Evolutionary conservation across 2,888 invertebrate genomes (phyloP), one percentile per base, ranked within the genome.

Genomic region (Eucriotettix oculatus): DNA sequence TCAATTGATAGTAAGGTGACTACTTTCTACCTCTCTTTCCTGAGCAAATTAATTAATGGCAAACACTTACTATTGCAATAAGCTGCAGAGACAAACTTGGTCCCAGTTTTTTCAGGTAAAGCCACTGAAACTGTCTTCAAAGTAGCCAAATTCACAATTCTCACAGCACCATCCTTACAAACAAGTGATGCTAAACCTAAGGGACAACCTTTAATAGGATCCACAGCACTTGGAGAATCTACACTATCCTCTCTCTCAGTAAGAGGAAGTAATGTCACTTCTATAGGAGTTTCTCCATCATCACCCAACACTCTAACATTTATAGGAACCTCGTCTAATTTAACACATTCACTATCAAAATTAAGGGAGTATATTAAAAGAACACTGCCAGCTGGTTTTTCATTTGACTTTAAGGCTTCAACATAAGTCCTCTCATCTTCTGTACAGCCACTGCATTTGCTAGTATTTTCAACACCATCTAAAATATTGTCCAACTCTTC

Each of bases 41-140:
- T 29, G 29, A 5, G 7, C 7, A 29, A 5, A 29, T 29, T 29
- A 29, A 29, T 29, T 29, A 29, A 29, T 29, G 2, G 2, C 29
- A 48, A 12, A 59, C 52, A 76, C 79, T 77, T 74, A 75, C 91
- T 90, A 61, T 88, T 86, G 71, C 93, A 93, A 72, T 89, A 93
- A 0, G 86, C 85, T 1, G 87, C 87, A 0, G 91, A 88, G 14
- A 89, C 82, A 69, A 92, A 91, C 68, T 82, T 83, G 54, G 83
- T 82, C 52, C 80, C 63, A 10, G 60, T 79, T 29, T 62, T 64
- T 1, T 84, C 82, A 48, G 85, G 79, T 65, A 79, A 78, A 42
- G 87, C 86, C 63, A 83, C 81, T 1, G 85, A 83, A 10, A 87
- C 73, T 9, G 81, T 78, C 65, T 80, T 81, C 65, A 92, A 79